These are phyloP conservation scores for Caenorhabditis tropicalis DNA, from an alignment of 1,140 invertebrate species.

Conservation along the genomic window DNA sequence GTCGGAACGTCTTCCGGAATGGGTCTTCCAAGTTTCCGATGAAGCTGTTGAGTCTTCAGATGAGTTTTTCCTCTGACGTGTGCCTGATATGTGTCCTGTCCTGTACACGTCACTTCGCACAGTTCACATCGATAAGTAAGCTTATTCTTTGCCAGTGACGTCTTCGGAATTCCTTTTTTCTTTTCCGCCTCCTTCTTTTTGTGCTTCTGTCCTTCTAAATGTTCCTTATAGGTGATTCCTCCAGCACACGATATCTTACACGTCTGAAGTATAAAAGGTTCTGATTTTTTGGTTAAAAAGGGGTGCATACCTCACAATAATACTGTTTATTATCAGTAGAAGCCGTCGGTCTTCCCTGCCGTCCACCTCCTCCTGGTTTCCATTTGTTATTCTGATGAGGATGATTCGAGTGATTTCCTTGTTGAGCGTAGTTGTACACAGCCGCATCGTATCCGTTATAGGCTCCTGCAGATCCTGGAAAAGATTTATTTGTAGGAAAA, in stretches of 20 bases:
- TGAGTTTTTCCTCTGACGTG: slow-evolving; percentile 96
- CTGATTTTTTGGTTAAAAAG: background rate
- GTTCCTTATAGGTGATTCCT: slow-evolving; percentile 86
- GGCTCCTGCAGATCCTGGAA: background rate
- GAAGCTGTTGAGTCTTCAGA: slow-evolving; percentile 79
- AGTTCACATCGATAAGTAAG: slow-evolving; percentile 77
- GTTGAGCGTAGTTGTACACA: slow-evolving; percentile 6
- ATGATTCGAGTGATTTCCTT: background rate
- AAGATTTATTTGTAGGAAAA: too few species aligned
- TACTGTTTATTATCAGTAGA: slow-evolving; percentile 14
- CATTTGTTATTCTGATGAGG: background rate
- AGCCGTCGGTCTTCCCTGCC: background rate
- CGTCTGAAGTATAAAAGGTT: slow-evolving; percentile 76
- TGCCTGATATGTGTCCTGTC: slow-evolving; percentile 93
- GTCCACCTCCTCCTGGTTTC: background rate
- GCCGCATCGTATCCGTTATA: slow-evolving; percentile 22
- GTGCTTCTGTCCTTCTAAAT: slow-evolving; percentile 96
- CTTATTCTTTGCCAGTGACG: slow-evolving; percentile 58
- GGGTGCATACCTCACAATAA: background rate
- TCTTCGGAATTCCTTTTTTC: slow-evolving; percentile 76
- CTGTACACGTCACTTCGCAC: slow-evolving; percentile 96
- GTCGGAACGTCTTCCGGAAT: slow-evolving; percentile 93
- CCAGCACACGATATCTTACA: slow-evolving; percentile 97
- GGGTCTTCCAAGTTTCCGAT: slow-evolving; percentile 86
- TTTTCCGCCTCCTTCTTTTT: slow-evolving; percentile 94